These are phyloP conservation scores for Sericinus montela DNA, from an alignment of 2,888 invertebrate genomes.

Conservation along the genomic window DNA sequence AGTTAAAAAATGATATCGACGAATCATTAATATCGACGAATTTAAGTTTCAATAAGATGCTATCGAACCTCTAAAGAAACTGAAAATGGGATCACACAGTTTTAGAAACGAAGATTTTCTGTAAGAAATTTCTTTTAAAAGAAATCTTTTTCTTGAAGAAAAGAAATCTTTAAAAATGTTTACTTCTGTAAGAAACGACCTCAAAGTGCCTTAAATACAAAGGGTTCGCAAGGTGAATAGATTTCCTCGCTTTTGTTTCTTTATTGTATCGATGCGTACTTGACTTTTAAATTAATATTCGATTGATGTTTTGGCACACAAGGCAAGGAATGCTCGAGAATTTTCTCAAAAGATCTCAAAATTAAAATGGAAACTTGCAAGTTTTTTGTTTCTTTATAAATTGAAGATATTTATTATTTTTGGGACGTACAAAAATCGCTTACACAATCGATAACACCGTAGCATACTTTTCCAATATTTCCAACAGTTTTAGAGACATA, in stretches of 20 bases:
- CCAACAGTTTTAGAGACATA: too few relatives aligned
- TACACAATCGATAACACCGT: too few relatives aligned
- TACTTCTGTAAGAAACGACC: constrained; percentile 28
- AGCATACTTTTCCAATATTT: too few relatives aligned
- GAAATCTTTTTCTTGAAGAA: constrained; percentile 25
- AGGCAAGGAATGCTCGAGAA: constrained; percentile 4
- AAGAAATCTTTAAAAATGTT: constrained; percentile 50
- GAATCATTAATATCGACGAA: too few relatives aligned
- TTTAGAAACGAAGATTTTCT: too few relatives aligned
- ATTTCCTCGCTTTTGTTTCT: constrained; percentile 50
- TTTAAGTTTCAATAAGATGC: too few relatives aligned
- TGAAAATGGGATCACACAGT: too few relatives aligned
- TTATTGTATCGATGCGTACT: constrained; percentile 40
- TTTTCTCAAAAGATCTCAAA: not conserved
- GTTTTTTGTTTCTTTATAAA: too few relatives aligned
- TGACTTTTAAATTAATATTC: constrained; percentile 51
- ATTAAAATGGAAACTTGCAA: not conserved
- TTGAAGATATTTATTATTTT: too few relatives aligned
- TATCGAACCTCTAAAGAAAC: too few relatives aligned
- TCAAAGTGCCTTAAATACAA: constrained; percentile 45
- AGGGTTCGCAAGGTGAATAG: constrained; percentile 37
- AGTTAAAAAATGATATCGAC: too few relatives aligned
- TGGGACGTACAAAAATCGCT: too few relatives aligned
- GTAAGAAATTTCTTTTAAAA: constrained; percentile 40
- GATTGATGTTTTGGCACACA: constrained; percentile 42